These are phyloP conservation scores for Spodoptera picta DNA, from an alignment of 2,888 invertebrate genomes.

Conservation along the genomic window DNA sequence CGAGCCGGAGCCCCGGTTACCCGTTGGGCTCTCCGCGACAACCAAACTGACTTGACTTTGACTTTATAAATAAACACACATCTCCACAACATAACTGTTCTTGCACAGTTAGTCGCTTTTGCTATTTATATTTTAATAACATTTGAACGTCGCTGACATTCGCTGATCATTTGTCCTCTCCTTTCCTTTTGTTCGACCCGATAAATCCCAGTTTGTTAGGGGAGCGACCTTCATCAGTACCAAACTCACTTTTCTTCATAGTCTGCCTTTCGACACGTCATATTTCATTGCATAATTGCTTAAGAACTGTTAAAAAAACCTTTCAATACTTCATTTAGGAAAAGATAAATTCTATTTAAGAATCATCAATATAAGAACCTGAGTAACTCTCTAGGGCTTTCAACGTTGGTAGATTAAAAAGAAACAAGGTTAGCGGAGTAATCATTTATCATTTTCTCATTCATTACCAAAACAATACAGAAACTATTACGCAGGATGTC, in stretches of 20 bases:
- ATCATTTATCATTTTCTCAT: neutral
- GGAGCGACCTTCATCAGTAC: neutral
- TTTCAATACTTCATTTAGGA: neutral
- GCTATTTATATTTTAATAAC: neutral
- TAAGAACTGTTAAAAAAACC: neutral
- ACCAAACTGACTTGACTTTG: no score
- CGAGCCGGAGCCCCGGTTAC: no score
- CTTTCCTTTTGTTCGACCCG: slow-evolving; percentile 1
- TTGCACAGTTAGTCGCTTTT: no score
- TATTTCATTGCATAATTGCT: slow-evolving; percentile 25
- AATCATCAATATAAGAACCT: neutral
- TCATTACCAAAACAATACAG: slow-evolving; percentile 1
- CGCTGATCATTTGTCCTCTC: slow-evolving; percentile 1
- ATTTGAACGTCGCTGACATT: neutral
- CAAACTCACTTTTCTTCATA: slow-evolving; percentile 14
- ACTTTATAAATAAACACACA: no score
- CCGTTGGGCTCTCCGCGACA: no score
- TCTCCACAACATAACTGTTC: no score
- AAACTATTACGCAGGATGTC: neutral
- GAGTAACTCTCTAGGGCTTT: neutral
- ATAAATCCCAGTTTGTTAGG: slow-evolving; percentile 19
- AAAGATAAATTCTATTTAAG: neutral
- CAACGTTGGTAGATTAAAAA: neutral
- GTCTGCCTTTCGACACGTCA: slow-evolving; percentile 13
- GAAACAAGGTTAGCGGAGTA: neutral